Evolutionary conservation across 2,888 invertebrate species (phyloP).

Genomic region (Elysia crispata): DNA sequence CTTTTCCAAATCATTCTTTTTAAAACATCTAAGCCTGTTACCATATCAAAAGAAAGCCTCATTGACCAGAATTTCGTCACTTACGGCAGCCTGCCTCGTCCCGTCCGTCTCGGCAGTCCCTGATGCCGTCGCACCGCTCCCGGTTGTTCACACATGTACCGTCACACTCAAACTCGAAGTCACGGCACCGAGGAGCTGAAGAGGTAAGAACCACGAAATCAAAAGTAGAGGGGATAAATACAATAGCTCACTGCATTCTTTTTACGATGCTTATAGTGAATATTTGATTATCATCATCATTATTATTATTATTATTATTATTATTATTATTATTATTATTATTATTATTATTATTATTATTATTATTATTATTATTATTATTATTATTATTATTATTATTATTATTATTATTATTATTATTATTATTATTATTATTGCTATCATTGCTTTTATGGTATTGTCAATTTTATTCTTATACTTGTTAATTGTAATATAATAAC

Average conservation of each 20-base stretch:
- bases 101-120: conserved; percentile 69
- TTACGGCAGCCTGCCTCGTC: conserved; percentile 85
- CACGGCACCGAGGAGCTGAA: neutral
- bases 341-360: too few species aligned
- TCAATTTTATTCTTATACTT: neutral
- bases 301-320: too few species aligned
- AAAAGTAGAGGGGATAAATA: neutral
- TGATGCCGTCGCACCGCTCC: conserved; percentile 64
- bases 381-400: too few species aligned
- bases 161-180: conserved; percentile 57
- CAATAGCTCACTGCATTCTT: too few species aligned
- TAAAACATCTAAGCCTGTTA: too few species aligned
- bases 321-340: too few species aligned
- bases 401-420: too few species aligned
- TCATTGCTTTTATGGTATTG: neutral
- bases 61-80: conserved; percentile 59
- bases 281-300: too few species aligned
- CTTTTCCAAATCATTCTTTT: too few species aligned
- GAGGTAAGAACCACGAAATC: neutral
- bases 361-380: too few species aligned
- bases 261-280: too few species aligned
- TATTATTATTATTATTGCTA: too few species aligned
- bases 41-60: neutral
- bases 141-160: conserved; percentile 75
- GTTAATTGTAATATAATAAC: neutral